phyloP scores from a whole-genome alignment of 2,888 invertebrate species.

The Metellina segmentata region DNA sequence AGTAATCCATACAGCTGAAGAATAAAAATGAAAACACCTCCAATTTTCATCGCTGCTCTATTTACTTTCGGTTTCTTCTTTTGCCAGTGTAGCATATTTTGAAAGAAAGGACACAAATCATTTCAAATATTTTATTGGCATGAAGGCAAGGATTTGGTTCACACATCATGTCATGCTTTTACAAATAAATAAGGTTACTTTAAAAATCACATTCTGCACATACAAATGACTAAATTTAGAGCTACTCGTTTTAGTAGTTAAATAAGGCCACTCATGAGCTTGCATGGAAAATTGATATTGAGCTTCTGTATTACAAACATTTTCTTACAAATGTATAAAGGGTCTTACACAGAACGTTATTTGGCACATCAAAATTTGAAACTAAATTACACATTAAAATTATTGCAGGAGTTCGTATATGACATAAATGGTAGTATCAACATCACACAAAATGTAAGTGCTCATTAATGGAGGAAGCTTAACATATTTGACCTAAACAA shows the following conservation, averaged over 20 bases:
- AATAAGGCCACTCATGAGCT: constrained; percentile 59
- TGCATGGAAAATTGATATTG: constrained; percentile 41
- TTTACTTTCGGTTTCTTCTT: no score
- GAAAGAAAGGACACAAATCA: constrained; percentile 6
- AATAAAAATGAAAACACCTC: no score
- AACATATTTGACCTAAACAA: no score
- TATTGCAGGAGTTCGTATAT: background rate
- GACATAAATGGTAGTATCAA: background rate
- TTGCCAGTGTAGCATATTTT: background rate
- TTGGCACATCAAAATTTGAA: constrained; percentile 45
- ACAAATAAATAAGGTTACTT: constrained; percentile 20
- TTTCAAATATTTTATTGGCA: constrained; percentile 31
- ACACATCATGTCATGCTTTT: constrained; percentile 20
- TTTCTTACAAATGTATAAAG: constrained; percentile 29
- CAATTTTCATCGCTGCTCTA: no score
- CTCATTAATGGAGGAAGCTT: background rate
- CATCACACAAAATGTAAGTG: background rate
- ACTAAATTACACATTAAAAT: background rate
- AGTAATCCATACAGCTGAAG: no score
- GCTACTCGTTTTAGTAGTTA: constrained; percentile 27
- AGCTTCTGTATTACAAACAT: constrained; percentile 35
- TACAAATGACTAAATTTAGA: constrained; percentile 35
- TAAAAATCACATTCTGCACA: constrained; percentile 45
- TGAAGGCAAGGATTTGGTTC: constrained; percentile 22
- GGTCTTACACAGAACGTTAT: background rate